phyloP scores from a whole-genome alignment of 2,113 vertebrate species.

The Platichthys flesus region DNA sequence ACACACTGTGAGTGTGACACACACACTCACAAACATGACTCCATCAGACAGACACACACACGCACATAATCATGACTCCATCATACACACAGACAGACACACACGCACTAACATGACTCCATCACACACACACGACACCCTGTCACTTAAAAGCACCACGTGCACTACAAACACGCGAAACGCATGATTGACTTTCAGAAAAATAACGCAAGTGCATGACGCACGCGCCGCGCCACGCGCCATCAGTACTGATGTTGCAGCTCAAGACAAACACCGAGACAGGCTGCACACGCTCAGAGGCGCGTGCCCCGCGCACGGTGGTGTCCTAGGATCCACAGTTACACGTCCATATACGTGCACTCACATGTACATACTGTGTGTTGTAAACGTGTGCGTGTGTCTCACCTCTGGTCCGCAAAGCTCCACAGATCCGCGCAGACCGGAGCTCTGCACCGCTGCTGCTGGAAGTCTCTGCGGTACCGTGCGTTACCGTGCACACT shows the following conservation, averaged over 20 bases:
- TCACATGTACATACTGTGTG: not conserved
- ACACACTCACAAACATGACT: too few relatives aligned
- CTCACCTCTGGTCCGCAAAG: not conserved
- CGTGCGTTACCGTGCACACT: too few relatives aligned
- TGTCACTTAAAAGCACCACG: not conserved
- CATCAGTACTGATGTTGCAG: not conserved
- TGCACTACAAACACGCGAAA: not conserved
- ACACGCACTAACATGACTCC: too few relatives aligned
- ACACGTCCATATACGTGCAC: not conserved
- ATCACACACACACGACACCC: too few relatives aligned
- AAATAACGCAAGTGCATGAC: not conserved
- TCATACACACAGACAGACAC: too few relatives aligned
- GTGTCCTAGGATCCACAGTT: not conserved
- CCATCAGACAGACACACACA: too few relatives aligned
- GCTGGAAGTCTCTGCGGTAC: constrained; percentile 27
- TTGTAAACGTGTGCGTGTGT: not conserved
- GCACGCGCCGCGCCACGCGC: constrained; percentile 16
- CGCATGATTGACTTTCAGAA: too few relatives aligned
- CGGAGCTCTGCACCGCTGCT: not conserved
- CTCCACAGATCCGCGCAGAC: constrained; percentile 20
- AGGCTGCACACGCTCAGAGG: too few relatives aligned
- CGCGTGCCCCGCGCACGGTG: not conserved
- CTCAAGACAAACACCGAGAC: not conserved
- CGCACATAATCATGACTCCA: too few relatives aligned
- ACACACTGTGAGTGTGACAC: too few relatives aligned